Percentiles rank a stretch among this genome's conserved stretches.
phyloP scores from a whole-genome alignment of 2,888 invertebrate genomes.

The Leucania comma region DNA sequence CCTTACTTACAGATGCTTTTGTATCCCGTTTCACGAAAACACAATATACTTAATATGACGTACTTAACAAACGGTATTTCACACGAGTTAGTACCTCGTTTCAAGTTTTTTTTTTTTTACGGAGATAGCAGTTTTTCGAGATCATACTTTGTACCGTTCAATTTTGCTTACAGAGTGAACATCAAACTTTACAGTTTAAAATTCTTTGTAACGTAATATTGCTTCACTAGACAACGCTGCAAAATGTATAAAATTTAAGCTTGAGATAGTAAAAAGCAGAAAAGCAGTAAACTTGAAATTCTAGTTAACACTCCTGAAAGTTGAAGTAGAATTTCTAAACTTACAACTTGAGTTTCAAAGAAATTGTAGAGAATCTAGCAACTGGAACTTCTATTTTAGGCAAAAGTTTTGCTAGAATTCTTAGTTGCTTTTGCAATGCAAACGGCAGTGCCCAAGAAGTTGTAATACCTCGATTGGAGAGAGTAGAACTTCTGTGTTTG shows the following conservation, averaged over 20 bases:
- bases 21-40: no score
- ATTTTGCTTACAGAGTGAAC: not conserved
- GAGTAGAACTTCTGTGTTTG: constrained; percentile 13
- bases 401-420: not conserved
- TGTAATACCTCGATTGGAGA: not conserved
- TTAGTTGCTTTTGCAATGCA: constrained; percentile 3
- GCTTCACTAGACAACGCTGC: not conserved
- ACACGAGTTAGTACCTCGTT: no score
- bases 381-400: constrained; percentile 23
- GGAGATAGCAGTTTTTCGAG: no score
- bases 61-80: no score
- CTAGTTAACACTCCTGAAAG: constrained; percentile 13
- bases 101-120: no score
- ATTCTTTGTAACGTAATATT: not conserved
- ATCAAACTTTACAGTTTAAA: not conserved
- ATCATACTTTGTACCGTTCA: constrained; percentile 2
- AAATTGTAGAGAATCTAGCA: constrained; percentile 3
- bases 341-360: constrained; percentile 11
- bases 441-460: not conserved
- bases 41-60: no score
- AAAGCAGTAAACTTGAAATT: constrained; percentile 12
- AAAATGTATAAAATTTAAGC: constrained; percentile 20
- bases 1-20: no score
- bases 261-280: constrained; percentile 12
- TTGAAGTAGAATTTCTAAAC: constrained; percentile 8